A percentile compares a stretch with the other conserved stretches of the same genome.
Conservation (phyloP, 2,797 vertebrate genomes). For the Anguilla megastoma region DNA sequence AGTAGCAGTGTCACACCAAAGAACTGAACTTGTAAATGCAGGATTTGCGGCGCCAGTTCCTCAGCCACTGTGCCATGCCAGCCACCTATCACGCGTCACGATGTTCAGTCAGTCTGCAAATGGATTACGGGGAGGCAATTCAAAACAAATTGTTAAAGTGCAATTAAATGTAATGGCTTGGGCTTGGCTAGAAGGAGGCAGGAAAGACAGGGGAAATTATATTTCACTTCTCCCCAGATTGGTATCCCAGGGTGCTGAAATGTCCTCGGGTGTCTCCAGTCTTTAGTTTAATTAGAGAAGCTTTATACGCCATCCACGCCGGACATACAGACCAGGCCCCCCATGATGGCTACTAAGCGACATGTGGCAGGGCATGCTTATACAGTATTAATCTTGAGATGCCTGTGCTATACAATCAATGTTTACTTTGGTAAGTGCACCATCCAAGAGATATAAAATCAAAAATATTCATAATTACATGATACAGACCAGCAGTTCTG, state of each 20-base stretch:
- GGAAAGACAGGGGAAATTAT: constrained; percentile 31
- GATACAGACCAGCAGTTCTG: constrained; percentile 65
- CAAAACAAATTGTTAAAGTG: constrained; percentile 49
- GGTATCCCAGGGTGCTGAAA: constrained; percentile 47
- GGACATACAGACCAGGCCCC: constrained; percentile 33
- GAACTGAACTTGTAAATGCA: not conserved
- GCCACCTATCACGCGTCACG: not conserved
- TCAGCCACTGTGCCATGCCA: not conserved
- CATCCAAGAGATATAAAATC: constrained; percentile 63
- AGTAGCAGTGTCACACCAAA: not conserved
- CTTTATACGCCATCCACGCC: not conserved
- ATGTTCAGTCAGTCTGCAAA: constrained; percentile 40
- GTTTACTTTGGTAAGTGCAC: constrained; percentile 70
- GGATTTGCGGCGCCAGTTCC: not conserved
- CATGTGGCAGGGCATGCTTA: constrained; percentile 57
- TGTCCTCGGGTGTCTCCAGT: constrained; percentile 51
- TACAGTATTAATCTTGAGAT: constrained; percentile 62
- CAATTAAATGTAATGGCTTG: constrained; percentile 56
- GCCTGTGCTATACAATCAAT: constrained; percentile 49
- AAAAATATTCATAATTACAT: constrained; percentile 66
- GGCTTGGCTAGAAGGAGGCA: constrained; percentile 26
- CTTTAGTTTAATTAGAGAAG: constrained; percentile 57
- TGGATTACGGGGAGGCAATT: constrained; percentile 46
- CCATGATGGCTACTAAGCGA: constrained; percentile 46
- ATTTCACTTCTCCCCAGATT: constrained; percentile 52